Evolutionary conservation across 2,888 invertebrate species (phyloP).

Genomic region (Caenorhabditis sp.): DNA sequence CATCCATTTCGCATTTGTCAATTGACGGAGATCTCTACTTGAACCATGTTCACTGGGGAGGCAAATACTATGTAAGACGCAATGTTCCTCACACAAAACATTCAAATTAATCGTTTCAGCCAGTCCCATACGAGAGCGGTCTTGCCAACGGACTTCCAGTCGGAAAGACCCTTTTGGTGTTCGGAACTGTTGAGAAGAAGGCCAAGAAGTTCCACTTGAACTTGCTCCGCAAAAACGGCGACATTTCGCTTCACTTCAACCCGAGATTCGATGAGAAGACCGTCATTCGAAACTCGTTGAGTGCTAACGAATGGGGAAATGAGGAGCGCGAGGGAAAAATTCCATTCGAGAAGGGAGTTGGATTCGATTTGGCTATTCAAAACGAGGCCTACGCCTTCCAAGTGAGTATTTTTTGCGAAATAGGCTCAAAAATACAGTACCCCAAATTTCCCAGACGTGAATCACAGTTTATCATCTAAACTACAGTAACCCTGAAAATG

Average conservation of each 20-base stretch:
- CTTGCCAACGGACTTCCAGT: conserved; percentile 66
- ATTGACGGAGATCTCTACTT: conserved; percentile 63
- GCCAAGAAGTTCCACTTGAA: conserved; percentile 66
- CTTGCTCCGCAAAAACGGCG: conserved; percentile 69
- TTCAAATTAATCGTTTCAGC: too few species aligned
- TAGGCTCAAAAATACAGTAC: too few species aligned
- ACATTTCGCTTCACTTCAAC: conserved; percentile 69
- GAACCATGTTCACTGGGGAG: conserved; percentile 63
- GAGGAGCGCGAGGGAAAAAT: conserved; percentile 70
- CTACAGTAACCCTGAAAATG: too few species aligned
- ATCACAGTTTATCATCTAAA: too few species aligned
- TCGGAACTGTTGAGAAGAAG: conserved; percentile 70
- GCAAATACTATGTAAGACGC: conserved; percentile 64
- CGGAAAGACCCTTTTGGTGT: conserved; percentile 68
- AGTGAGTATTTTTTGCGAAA: conserved; percentile 30
- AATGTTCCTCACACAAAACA: too few species aligned
- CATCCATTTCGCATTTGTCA: conserved; percentile 56
- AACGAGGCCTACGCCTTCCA: conserved; percentile 70
- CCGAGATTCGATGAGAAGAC: conserved; percentile 65
- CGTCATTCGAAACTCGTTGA: conserved; percentile 62
- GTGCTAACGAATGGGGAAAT: conserved; percentile 68
- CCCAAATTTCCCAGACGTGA: too few species aligned
- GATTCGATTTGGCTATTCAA: conserved; percentile 68
- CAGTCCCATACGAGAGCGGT: conserved; percentile 68
- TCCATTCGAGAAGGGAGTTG: conserved; percentile 70